Evolutionary conservation across 2,888 invertebrate genomes (phyloP), one percentile per base, ranked within the genome.

Genomic region (Cerceris ruficornis): DNA sequence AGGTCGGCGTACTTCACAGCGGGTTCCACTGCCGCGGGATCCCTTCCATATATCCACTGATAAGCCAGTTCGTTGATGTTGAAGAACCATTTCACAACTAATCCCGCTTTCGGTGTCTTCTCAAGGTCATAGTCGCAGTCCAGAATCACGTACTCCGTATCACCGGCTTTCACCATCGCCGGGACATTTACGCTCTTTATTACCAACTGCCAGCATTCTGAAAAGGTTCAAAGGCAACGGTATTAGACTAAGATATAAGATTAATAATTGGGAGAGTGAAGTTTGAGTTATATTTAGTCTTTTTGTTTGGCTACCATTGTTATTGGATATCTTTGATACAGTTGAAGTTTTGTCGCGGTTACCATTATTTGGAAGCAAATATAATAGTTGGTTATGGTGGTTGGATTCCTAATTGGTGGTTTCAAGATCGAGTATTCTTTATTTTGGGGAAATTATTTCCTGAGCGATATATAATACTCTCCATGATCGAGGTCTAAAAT

Each of bases 1-100:
- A 92, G 84, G 83, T 94, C 93, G 61, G 94, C 89, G 77, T 92
- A 90, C 69, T 92, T 90, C 58, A 90, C 91, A 14, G 92, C 88
- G 13, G 86, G 81, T 28, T 92, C 93, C 60, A 87, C 84, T 0
- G 92, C 92, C 70, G 88, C 88, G 1, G 93, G 93, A 41, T 83
- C 73, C 7, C 87, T 89, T 0, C 87, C 86, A 8, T 86, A 86
- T 62, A 94, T 93, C 94, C 94, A 94, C 84, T 93, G 93, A 82
- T 93, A 94, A 17, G 93, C 92, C 69, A 92, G 89, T 55, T 91
- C 86, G 46, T 93, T 92, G 0, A 93, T 92, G 50, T 92, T 91
- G 73, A 92, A 91, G 83, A 89, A 93, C 94, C 94, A 94, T 90
- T 94, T 93, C 41, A 94, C 91, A 65, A 92, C 93, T 60, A 93